Evolutionary conservation across 64 coral and sea anemone species (phyloP), one percentile per base, ranked within the genome.

Genomic region (Astreopora myriophthalma): DNA sequence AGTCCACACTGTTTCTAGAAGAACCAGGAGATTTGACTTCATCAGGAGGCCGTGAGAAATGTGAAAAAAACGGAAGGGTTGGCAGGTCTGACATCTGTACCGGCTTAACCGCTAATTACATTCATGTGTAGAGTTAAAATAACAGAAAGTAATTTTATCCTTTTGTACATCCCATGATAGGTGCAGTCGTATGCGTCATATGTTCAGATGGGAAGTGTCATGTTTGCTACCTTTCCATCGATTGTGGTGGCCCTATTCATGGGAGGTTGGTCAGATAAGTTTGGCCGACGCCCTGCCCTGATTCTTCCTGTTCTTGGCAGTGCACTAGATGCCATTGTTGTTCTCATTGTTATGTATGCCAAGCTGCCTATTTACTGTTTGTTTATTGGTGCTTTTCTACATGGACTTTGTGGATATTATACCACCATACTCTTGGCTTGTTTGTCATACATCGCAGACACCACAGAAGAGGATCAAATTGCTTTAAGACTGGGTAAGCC

Each of bases 361-460:
- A 80, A 96, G 10, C 87, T 14, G 71, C 95, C 91, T 3, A 83
- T 96, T 26, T 96, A 96, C 76, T 74, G 89, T 7, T 24, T 96
- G 80, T 96, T 96, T 89, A 30, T 96, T 93, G 95, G 95, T 34
- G 44, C 58, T 1, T 80, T 88, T 30, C 22, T 96, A 27, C 89
- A 90, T 67, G 95, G 95, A 5, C 6, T 93, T 57, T 96, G 91
- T 87, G 95, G 95, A 1, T 90, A 74, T 28, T 96, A 90, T 25
- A 96, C 95, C 2, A 90, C 91, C 3, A 71, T 96, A 29, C 55
- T 93, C n/a, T 74, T 93, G 13, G 95, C 84, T 29, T 38, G 77
- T 19, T 86, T 96, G 95, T 46, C 95, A 37, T 96, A 96, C 27
- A 79, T 96, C 48, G 91, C 91, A 40, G 95, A 96, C 80, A 96